phyloP scores from a whole-genome alignment of 2,113 vertebrate species.

The Callopanchax toddi region DNA sequence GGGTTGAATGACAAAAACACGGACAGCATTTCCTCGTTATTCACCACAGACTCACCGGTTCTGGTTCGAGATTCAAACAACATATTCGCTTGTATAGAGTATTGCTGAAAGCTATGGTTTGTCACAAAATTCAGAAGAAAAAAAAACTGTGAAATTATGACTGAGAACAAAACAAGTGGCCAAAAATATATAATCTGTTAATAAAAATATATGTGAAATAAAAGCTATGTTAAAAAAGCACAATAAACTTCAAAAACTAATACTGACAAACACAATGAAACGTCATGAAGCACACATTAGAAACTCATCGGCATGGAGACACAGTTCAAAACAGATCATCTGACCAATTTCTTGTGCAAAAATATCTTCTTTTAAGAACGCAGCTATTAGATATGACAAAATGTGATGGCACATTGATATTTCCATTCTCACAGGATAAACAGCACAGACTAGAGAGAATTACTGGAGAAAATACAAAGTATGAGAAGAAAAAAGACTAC shows the following conservation, averaged over 20 bases:
- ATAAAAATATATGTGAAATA: slow-evolving; percentile 30
- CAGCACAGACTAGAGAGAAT: slow-evolving; percentile 20
- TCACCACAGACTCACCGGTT: slow-evolving; percentile 14
- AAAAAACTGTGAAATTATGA: neutral
- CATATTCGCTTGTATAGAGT: slow-evolving; percentile 12
- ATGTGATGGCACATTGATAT: slow-evolving; percentile 64
- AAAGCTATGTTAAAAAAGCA: slow-evolving; percentile 41
- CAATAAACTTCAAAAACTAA: slow-evolving; percentile 6
- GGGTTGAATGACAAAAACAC: slow-evolving; percentile 2
- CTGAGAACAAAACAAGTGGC: neutral
- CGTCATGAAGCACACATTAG: slow-evolving; percentile 23
- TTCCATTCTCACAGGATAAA: slow-evolving; percentile 49
- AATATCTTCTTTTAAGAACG: slow-evolving; percentile 56
- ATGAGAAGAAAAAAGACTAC: slow-evolving; percentile 52
- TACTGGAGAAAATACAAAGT: slow-evolving; percentile 27
- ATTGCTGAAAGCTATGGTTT: slow-evolving; percentile 16
- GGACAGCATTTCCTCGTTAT: neutral
- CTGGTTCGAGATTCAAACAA: slow-evolving; percentile 8
- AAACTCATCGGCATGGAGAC: slow-evolving; percentile 36
- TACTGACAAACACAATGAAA: slow-evolving; percentile 20
- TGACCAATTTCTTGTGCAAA: slow-evolving; percentile 68
- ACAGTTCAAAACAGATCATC: slow-evolving; percentile 37
- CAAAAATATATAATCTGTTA: slow-evolving; percentile 31
- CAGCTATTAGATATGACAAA: slow-evolving; percentile 50
- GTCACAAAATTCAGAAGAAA: slow-evolving; percentile 14